Evolutionary conservation across 2,113 vertebrate species (phyloP).

Genomic region (Archilochus colubris): DNA sequence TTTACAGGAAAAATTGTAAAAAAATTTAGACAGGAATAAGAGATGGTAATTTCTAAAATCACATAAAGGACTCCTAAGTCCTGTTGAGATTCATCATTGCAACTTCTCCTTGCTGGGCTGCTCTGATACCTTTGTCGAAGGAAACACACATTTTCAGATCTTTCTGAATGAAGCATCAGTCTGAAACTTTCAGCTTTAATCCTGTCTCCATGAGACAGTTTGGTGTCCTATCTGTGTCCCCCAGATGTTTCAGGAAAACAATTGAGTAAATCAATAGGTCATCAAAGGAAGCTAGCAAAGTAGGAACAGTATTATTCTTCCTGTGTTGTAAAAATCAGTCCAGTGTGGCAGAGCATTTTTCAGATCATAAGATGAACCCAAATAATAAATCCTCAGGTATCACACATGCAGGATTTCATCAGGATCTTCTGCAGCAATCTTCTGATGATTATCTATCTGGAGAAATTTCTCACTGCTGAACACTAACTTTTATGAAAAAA

Average conservation of each 20-base stretch:
- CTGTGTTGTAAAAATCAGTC: background rate
- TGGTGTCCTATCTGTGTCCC: constrained; percentile 2
- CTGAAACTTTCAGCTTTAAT: constrained; percentile 47
- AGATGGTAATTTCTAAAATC: background rate
- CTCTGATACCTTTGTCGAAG: constrained; percentile 5
- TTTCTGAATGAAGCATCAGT: constrained; percentile 28
- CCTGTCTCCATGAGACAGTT: constrained; percentile 21
- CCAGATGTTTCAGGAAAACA: constrained; percentile 17
- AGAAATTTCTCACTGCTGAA: background rate
- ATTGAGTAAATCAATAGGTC: constrained; percentile 39
- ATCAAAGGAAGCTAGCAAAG: constrained; percentile 30
- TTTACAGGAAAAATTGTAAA: background rate
- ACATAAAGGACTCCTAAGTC: background rate
- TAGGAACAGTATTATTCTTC: background rate
- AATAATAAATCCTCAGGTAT: background rate
- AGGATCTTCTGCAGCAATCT: background rate
- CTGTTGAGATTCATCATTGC: background rate
- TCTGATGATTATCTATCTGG: background rate
- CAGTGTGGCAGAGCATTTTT: background rate
- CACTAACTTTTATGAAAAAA: background rate
- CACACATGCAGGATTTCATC: background rate
- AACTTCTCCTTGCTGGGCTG: background rate
- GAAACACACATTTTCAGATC: background rate
- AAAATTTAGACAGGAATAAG: background rate
- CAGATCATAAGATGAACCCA: constrained; percentile 1